A percentile compares a stretch with the other conserved stretches of the same genome.
Evolutionary conservation across 1,140 invertebrate genomes (phyloP).

Genomic region (Cydia pomonella): DNA sequence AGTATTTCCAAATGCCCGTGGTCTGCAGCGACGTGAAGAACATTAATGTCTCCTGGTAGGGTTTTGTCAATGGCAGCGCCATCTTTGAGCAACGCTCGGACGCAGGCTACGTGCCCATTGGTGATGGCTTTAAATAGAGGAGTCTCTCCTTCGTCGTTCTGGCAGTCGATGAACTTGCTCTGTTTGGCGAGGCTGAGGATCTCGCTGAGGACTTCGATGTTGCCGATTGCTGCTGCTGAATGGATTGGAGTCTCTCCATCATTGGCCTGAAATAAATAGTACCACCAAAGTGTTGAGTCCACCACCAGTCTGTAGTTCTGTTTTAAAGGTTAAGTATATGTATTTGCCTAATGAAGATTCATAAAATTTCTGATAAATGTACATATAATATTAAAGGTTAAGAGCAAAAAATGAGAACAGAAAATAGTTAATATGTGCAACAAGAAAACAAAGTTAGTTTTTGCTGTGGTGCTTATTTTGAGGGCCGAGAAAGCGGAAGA

Average conservation of each 20-base stretch:
- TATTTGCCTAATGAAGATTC: too few species aligned
- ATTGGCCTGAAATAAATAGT: constrained; percentile 74
- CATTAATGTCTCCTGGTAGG: constrained; percentile 64
- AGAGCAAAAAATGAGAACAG: too few species aligned
- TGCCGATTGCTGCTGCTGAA: constrained; percentile 82
- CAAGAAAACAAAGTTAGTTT: too few species aligned
- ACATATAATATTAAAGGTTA: too few species aligned
- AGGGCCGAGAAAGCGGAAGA: too few species aligned
- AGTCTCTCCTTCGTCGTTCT: constrained; percentile 78
- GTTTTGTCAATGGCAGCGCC: constrained; percentile 69
- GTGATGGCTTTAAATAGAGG: constrained; percentile 80
- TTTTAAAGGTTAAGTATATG: too few species aligned
- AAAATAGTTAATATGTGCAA: too few species aligned
- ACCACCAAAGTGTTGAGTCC: not conserved
- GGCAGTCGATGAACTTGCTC: constrained; percentile 68
- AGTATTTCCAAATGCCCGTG: constrained; percentile 67
- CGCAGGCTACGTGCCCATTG: constrained; percentile 69
- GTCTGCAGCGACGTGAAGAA: constrained; percentile 75
- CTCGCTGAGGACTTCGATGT: constrained; percentile 83
- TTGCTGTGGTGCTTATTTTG: too few species aligned
- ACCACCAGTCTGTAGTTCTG: too few species aligned
- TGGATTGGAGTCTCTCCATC: constrained; percentile 82
- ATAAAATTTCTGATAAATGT: too few species aligned
- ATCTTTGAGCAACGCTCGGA: constrained; percentile 73
- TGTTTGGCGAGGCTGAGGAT: constrained; percentile 82